Evolutionary conservation across 2,888 invertebrate species (phyloP), one percentile per base, ranked within the genome.

Genomic region (Homarus gammarus): DNA sequence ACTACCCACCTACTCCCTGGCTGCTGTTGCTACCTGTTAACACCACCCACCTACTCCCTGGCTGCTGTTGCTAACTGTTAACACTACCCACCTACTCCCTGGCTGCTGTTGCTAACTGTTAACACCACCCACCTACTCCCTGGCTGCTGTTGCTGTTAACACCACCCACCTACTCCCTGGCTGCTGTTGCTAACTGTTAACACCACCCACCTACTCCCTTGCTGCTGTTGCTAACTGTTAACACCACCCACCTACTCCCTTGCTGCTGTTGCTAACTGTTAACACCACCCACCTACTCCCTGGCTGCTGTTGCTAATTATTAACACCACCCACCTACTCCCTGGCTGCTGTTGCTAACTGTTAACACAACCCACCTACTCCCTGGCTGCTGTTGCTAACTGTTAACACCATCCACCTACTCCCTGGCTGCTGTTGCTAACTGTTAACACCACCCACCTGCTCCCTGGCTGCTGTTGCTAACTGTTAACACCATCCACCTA

Each of bases 31-130:
- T n/a, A n/a, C n/a, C n/a, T n/a, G n/a, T n/a, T 2, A 49, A 75
- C 36, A 36, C 77, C 18, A 5, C 64, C 64, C 51, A 18, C 56
- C 44, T 49, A 0, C 44, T 44, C 10, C 18, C 56, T 56, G 56
- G 15, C 10, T 61, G 27, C 12, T 5, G 44, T n/a, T n/a, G n/a
- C 6, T 44, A 44, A 44, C 12, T 44, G 44, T 27, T 61, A 64
- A 64, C 64, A 64, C 64, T 0, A 5, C 22, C 64, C 3, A 1
- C 64, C 56, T 56, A 3, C 56, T 56, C 22, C 56, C 56, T 56
- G 56, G 56, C 56, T 56, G 2, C 22, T 70, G 2, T 22, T 70
- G 70, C 70, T 72, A 72, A 33, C 73, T 38, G 73, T 73, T 40
- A 73, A 73, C 73, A 73, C 38, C 22, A 64, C 64, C 78, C 12